Base-by-base conservation (phyloP, 2,797 vertebrate species). In the Xiphorhynchus erythropygius region DNA sequence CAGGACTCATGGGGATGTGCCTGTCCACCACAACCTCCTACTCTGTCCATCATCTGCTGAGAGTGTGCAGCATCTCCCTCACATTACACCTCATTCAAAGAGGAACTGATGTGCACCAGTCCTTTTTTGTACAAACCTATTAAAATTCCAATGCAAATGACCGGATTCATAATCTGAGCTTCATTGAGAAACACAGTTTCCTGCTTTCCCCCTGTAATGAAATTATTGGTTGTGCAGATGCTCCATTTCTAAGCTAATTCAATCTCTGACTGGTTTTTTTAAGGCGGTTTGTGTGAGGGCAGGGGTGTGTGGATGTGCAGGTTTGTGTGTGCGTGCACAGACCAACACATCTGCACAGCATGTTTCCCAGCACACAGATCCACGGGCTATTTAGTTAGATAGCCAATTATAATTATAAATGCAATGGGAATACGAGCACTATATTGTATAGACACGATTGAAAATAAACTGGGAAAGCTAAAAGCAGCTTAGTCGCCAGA, bases 81-180 rank as follows among this genome's bases (percentile, higher is more conserved):
- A 1, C 80, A 53, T 94, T 93, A 86, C 18, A 32, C 52, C 80
- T 87, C 52, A 14, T 85, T 90, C 90, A 94, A 67, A 96, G 89
- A 64, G 81, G 91, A 94, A 53, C 67, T 94, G 95, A 82, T 90
- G 64, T 70, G 74, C 42, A 62, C 90, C 93, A 94, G 94, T 74
- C 53, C 80, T 78, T 95, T 94, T 95, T 95, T 96, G 95, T 95
- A 77, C 77, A 79, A 95, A 90, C 91, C 67, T 84, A 97, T 97
- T 97, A 96, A 95, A 94, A 97, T 97, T 97, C 94, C 96, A 93
- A 82, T 95, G 94, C 96, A 97, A 97, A 97, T 95, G 84, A 96
- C 96, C 81, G 8, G 91, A 95, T 93, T 96, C 89, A 93, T 96
- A 96, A 95, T 95, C 95, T 68, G 87, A 81, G 93, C 90, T 97